phyloP scores from a whole-genome alignment of 2,888 invertebrate species.

The Papilio gigon region DNA sequence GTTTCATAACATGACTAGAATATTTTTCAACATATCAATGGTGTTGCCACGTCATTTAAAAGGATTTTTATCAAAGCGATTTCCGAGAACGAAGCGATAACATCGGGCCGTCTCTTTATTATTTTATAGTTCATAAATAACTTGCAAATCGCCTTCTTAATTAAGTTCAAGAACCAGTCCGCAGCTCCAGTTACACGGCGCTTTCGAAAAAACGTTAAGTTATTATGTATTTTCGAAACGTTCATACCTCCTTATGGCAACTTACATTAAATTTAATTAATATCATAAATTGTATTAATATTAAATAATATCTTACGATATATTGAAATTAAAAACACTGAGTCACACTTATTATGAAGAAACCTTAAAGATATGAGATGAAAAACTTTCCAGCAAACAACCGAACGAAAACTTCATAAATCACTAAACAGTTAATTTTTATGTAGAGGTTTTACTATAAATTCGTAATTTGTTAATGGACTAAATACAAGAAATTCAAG shows the following conservation, averaged over 20 bases:
- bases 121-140: conserved; percentile 74
- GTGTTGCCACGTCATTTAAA: conserved; percentile 43
- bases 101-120: conserved; percentile 58
- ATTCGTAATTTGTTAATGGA: not conserved
- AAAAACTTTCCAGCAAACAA: not conserved
- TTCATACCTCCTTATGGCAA: conserved; percentile 8
- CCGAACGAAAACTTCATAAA: not conserved
- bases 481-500: not conserved
- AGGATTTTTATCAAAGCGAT: conserved; percentile 51
- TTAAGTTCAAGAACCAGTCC: conserved; percentile 66
- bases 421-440: too few relatives aligned
- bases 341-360: not conserved
- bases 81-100: conserved; percentile 63
- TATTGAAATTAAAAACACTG: not conserved
- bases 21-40: not conserved
- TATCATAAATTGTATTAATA: not conserved
- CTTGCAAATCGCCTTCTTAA: conserved; percentile 78
- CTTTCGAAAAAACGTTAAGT: conserved; percentile 53
- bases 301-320: not conserved
- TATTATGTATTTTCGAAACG: conserved; percentile 27
- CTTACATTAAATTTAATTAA: not conserved
- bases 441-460: not conserved
- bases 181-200: conserved; percentile 53
- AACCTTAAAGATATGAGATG: not conserved
- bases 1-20: not conserved